A percentile compares a stretch with the other conserved stretches of the same genome.
phyloP scores from a whole-genome alignment of 2,113 vertebrate species.

The Salvelinus sp. region DNA sequence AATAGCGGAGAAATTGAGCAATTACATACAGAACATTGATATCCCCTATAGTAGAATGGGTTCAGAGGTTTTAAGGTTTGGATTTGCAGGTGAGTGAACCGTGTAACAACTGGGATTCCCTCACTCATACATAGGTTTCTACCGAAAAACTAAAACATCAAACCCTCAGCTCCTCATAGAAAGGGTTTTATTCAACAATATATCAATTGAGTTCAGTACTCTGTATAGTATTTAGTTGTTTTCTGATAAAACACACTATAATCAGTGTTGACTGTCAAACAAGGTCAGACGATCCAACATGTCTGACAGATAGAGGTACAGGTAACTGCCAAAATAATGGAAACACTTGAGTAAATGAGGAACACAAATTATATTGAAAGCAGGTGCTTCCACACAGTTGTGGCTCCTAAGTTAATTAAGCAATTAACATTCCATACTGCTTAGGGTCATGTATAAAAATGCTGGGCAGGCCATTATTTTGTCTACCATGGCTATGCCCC shows the following conservation, averaged over 20 bases:
- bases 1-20: constrained; percentile 34
- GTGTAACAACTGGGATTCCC: neutral
- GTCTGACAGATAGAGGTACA: no score
- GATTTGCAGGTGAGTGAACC: constrained; percentile 33
- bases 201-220: neutral
- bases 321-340: no score
- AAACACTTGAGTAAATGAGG: no score
- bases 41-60: constrained; percentile 31
- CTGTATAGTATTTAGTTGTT: neutral
- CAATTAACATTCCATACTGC: no score
- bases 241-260: neutral
- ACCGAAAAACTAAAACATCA: neutral
- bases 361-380: no score
- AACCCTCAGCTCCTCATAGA: no score
- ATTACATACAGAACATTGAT: constrained; percentile 57
- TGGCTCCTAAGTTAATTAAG: no score
- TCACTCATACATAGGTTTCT: neutral
- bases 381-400: no score
- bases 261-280: neutral
- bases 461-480: no score
- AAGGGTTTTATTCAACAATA: no score
- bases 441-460: no score
- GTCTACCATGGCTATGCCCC: no score
- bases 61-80: constrained; percentile 19
- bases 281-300: neutral